These are phyloP conservation scores for Bubo bubo DNA, from an alignment of 2,113 vertebrate genomes.

Conservation along the genomic window DNA sequence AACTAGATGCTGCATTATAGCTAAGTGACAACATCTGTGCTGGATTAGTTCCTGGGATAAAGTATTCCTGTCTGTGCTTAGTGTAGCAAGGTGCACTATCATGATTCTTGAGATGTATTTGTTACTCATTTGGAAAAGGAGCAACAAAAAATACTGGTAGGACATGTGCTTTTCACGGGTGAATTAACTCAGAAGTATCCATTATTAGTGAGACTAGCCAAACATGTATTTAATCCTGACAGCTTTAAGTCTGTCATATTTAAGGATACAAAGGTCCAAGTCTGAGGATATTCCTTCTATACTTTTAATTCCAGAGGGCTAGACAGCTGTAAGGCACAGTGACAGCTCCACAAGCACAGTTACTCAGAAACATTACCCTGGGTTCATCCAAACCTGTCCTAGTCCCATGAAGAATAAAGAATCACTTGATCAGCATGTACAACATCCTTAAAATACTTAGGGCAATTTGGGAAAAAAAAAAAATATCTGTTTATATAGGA, in stretches of 20 bases:
- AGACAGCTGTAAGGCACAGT: not conserved
- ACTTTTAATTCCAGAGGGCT: not conserved
- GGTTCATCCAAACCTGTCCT: not conserved
- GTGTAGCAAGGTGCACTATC: not conserved
- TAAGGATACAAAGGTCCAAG: not conserved
- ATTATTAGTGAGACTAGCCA: not conserved
- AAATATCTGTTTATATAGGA: not conserved
- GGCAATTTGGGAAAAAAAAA: not conserved
- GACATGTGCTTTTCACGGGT: not conserved
- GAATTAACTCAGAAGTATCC: not conserved
- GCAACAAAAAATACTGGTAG: not conserved
- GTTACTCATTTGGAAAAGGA: not conserved
- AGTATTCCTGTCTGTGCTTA: not conserved
- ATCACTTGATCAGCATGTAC: not conserved
- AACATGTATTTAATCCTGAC: not conserved
- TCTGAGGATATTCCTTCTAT: not conserved
- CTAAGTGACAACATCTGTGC: not conserved
- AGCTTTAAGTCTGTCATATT: not conserved
- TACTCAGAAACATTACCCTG: not conserved
- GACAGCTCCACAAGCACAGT: not conserved
- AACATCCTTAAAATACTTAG: not conserved
- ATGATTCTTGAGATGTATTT: not conserved
- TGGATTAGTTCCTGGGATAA: not conserved
- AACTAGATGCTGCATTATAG: not conserved
- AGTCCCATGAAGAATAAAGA: not conserved